phyloP scores from a whole-genome alignment of 2,113 vertebrate genomes.

The Scophthalmus maximus region DNA sequence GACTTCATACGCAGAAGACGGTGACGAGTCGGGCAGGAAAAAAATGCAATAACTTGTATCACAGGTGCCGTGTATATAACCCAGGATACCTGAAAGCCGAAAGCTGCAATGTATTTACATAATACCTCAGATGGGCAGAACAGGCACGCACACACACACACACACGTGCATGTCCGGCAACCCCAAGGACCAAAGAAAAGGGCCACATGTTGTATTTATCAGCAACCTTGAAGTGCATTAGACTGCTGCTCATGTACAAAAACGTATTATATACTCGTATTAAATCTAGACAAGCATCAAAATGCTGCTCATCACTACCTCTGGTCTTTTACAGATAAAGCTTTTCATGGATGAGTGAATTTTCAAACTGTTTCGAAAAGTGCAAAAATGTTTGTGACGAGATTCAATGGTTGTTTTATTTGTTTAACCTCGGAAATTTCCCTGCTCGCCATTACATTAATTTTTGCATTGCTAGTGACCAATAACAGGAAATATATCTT shows the following conservation, averaged over 20 bases:
- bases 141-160: neutral
- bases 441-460: no score
- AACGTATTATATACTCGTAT: neutral
- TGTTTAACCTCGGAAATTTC: neutral
- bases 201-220: constrained; percentile 2
- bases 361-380: neutral
- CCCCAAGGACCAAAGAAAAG: constrained; percentile 42
- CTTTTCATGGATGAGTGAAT: neutral
- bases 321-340: neutral
- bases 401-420: neutral
- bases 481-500: neutral
- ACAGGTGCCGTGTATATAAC: constrained; percentile 2
- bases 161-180: neutral
- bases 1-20: constrained; percentile 47
- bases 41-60: constrained; percentile 32
- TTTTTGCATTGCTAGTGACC: neutral
- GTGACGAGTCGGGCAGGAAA: constrained; percentile 27
- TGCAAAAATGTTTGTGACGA: neutral
- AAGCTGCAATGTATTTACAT: constrained; percentile 29
- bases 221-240: neutral
- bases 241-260: neutral
- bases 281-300: neutral
- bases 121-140: constrained; percentile 11
- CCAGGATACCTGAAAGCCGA: neutral
- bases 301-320: neutral